Percentiles rank a stretch among this genome's conserved stretches.
Evolutionary conservation across 1,140 invertebrate species (phyloP).

Genomic region (Steinernema feltiae): DNA sequence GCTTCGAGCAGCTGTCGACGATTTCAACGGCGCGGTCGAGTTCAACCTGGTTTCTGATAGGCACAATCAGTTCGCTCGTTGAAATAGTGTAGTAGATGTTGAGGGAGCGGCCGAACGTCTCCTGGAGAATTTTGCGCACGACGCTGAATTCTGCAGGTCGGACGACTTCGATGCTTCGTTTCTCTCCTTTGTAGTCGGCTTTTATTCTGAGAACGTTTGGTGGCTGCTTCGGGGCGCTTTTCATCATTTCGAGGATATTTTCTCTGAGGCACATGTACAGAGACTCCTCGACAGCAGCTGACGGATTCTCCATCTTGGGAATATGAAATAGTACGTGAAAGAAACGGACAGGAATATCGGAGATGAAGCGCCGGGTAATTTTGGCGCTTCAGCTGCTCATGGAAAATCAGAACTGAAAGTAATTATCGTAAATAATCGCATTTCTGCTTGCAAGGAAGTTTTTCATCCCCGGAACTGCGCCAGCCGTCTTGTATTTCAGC

Average conservation of each 20-base stretch:
- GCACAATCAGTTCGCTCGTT: slow-evolving; percentile 42
- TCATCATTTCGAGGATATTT: neutral
- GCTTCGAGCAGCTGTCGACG: slow-evolving; percentile 41
- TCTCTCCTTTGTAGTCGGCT: slow-evolving; percentile 8
- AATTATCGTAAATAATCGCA: neutral
- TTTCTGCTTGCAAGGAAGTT: too few species aligned
- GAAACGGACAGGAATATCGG: too few species aligned
- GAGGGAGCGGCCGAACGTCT: neutral
- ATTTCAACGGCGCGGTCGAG: slow-evolving; percentile 50
- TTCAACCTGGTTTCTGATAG: slow-evolving; percentile 49
- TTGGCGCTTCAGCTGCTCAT: neutral
- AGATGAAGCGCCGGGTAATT: too few species aligned
- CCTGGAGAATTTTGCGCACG: neutral
- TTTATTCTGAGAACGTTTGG: neutral
- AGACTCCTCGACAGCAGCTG: neutral
- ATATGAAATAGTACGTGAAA: too few species aligned
- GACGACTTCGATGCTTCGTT: slow-evolving; percentile 7
- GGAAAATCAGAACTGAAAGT: neutral
- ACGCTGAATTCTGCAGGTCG: neutral
- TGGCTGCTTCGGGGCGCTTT: neutral
- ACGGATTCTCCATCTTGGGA: neutral
- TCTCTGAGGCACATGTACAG: neutral
- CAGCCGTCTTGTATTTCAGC: too few species aligned
- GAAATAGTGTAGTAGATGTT: slow-evolving; percentile 22
- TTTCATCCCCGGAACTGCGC: too few species aligned